phyloP scores from a whole-genome alignment of 2,113 vertebrate genomes.

The Cyphomyrus plagiostoma region DNA sequence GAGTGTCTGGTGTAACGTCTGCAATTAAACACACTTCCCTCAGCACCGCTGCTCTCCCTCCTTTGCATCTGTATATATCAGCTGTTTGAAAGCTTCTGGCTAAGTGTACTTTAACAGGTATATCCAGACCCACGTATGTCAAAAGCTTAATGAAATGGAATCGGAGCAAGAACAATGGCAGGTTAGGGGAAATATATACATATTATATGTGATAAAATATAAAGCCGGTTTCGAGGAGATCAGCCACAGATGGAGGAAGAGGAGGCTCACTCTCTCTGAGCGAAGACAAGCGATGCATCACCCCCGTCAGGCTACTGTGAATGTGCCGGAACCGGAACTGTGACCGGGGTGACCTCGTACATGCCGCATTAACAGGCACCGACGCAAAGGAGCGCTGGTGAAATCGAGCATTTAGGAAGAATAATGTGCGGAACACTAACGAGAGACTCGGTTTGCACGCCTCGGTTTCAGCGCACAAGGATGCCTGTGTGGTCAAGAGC shows the following conservation, averaged over 20 bases:
- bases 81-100: constrained; percentile 39
- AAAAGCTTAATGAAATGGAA: constrained; percentile 39
- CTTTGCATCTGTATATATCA: constrained; percentile 44
- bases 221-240: constrained; percentile 15
- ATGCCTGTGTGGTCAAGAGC: not conserved
- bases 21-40: constrained; percentile 45
- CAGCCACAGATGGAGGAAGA: not conserved
- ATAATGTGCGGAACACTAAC: not conserved
- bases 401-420: constrained; percentile 1
- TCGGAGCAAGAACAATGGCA: constrained; percentile 25
- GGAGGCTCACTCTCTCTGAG: not conserved
- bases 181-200: constrained; percentile 18
- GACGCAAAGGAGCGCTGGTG: not conserved
- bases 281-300: not conserved
- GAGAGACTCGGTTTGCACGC: not conserved
- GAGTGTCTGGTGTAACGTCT: constrained; percentile 47
- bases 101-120: constrained; percentile 43
- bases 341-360: not conserved
- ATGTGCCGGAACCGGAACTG: not conserved
- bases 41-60: not conserved
- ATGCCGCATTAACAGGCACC: not conserved
- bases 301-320: not conserved
- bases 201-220: constrained; percentile 16
- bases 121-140: constrained; percentile 33
- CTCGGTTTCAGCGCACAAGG: not conserved